These are phyloP conservation scores for Drosophila rubida DNA, from an alignment of 2,888 invertebrate species.

Conservation along the genomic window DNA sequence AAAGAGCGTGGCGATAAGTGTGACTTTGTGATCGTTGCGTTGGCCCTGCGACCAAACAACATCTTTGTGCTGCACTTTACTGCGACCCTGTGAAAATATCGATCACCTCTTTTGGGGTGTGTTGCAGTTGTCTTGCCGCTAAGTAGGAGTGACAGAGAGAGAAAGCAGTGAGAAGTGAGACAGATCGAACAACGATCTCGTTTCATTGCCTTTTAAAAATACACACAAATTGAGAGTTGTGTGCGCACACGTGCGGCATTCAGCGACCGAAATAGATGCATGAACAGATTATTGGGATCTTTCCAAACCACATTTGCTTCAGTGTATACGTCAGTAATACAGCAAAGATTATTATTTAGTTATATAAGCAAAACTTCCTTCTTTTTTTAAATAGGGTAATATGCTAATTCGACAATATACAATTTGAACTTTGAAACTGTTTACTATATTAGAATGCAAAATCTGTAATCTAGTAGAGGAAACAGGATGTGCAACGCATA, in stretches of 20 bases:
- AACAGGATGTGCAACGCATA: too few relatives aligned
- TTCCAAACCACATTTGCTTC: not conserved
- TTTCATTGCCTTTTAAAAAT: slow-evolving; percentile 18
- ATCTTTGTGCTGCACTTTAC: slow-evolving; percentile 43
- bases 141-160: not conserved
- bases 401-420: not conserved
- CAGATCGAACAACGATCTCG: not conserved
- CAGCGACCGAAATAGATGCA: not conserved
- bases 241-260: not conserved
- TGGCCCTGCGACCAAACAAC: slow-evolving; percentile 31
- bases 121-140: slow-evolving; percentile 8
- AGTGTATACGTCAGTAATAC: not conserved
- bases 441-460: too few relatives aligned
- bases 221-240: not conserved
- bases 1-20: slow-evolving; percentile 28
- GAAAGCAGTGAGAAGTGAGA: not conserved
- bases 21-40: slow-evolving; percentile 22
- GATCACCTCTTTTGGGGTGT: slow-evolving; percentile 74
- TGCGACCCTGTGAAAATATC: slow-evolving; percentile 76
- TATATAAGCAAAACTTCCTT: not conserved
- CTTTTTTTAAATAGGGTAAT: too few relatives aligned
- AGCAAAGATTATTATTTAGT: not conserved
- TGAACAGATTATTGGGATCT: not conserved
- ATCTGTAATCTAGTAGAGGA: too few relatives aligned
- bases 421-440: too few relatives aligned